These are phyloP conservation scores for Atractosteus spatula DNA, from an alignment of 2,113 vertebrate genomes.

Conservation along the genomic window DNA sequence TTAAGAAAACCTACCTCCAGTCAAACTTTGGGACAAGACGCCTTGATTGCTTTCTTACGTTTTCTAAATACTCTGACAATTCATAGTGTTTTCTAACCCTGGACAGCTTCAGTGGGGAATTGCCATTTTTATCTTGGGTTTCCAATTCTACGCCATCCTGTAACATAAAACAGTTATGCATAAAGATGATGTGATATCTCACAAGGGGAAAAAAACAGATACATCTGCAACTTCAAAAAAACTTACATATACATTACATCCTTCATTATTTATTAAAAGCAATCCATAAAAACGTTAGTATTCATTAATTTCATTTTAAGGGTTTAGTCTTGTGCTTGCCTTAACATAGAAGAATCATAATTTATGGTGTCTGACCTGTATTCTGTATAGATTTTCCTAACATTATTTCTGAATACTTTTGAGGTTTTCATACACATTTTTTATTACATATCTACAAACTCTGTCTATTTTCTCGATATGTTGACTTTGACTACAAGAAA, in stretches of 20 bases:
- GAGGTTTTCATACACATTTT: no score
- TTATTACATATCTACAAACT: no score
- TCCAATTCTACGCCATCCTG: constrained; percentile 29
- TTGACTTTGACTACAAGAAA: no score
- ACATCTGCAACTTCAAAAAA: no score
- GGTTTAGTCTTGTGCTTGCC: background rate
- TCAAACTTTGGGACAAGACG: constrained; percentile 20
- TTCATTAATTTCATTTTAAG: background rate
- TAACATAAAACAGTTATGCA: background rate
- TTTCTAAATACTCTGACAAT: constrained; percentile 26
- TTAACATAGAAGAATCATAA: background rate
- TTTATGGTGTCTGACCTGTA: no score
- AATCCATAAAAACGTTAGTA: background rate
- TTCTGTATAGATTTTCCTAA: no score
- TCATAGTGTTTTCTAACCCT: constrained; percentile 19
- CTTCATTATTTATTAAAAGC: no score
- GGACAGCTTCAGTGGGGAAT: constrained; percentile 29
- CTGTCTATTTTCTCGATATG: no score
- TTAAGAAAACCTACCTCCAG: constrained; percentile 23
- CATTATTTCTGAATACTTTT: no score
- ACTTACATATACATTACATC: no score
- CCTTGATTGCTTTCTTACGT: constrained; percentile 17
- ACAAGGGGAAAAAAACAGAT: background rate
- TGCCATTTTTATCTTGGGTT: constrained; percentile 32
- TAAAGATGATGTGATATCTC: background rate